A percentile compares a stretch with the other conserved stretches of the same genome.
These are phyloP conservation scores for Neoitamus cyanurus DNA, from an alignment of 2,888 invertebrate species.

Conservation along the genomic window DNA sequence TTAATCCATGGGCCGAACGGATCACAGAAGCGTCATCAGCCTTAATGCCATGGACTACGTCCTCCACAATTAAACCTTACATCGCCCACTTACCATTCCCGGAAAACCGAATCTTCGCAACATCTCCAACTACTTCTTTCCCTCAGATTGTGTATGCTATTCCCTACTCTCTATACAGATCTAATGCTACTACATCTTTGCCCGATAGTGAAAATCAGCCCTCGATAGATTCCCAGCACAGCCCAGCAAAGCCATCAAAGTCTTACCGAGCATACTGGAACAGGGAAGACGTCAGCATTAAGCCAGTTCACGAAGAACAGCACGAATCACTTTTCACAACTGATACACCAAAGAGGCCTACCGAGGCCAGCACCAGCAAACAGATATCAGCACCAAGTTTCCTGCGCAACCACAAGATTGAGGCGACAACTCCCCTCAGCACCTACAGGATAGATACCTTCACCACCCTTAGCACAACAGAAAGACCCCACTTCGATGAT, in stretches of 20 bases:
- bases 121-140: constrained; percentile 8
- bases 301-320: constrained; percentile 12
- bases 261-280: constrained; percentile 27
- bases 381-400: constrained; percentile 3
- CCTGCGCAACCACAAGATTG: not conserved
- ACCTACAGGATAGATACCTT: not conserved
- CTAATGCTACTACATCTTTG: not conserved
- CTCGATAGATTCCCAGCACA: not conserved
- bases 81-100: not conserved
- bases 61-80: not conserved
- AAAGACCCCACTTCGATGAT: not conserved
- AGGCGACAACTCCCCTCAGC: not conserved
- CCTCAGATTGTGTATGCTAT: constrained; percentile 31
- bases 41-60: not conserved
- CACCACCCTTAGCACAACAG: not conserved
- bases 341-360: not conserved
- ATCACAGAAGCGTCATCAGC: not conserved
- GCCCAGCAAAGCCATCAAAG: not conserved
- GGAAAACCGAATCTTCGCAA: not conserved
- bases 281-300: constrained; percentile 9
- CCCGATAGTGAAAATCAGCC: not conserved
- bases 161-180: constrained; percentile 14
- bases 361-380: not conserved
- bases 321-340: not conserved
- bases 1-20: constrained; percentile 51